Evolutionary conservation across 2,888 invertebrate species (phyloP).

Genomic region (Vandiemenella viatica): DNA sequence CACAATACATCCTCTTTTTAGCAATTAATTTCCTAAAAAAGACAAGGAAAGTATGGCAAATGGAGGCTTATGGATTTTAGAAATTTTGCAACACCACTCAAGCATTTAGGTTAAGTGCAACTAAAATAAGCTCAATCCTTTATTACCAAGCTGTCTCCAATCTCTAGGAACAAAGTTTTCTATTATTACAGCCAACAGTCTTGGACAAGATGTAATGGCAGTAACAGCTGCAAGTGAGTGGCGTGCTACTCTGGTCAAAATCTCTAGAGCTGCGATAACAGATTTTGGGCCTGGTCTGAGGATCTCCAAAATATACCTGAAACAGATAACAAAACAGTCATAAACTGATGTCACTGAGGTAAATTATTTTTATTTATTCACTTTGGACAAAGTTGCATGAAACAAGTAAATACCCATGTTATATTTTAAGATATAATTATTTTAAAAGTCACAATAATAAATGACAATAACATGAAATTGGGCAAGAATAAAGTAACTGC

Average conservation of each 20-base stretch:
- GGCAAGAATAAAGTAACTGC: no score
- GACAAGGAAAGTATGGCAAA: no score
- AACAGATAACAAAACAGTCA: slow-evolving; percentile 14
- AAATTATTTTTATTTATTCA: background rate
- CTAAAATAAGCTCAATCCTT: background rate
- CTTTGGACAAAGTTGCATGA: background rate
- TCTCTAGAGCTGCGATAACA: slow-evolving; percentile 58
- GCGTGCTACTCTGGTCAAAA: slow-evolving; percentile 61
- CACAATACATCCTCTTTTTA: no score
- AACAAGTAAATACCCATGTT: background rate
- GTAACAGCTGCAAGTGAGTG: slow-evolving; percentile 54
- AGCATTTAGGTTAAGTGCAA: no score
- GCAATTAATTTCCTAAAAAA: no score
- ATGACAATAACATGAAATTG: no score
- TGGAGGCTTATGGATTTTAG: no score
- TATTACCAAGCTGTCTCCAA: slow-evolving; percentile 22
- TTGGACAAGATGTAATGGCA: slow-evolving; percentile 44
- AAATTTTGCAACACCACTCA: no score
- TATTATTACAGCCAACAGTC: slow-evolving; percentile 39
- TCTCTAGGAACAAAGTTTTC: slow-evolving; percentile 26
- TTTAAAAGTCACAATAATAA: no score
- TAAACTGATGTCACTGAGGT: no score
- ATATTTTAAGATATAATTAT: no score
- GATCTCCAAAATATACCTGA: slow-evolving; percentile 57
- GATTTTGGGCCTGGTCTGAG: slow-evolving; percentile 55